Evolutionary conservation across 2,888 invertebrate genomes (phyloP).

Genomic region (Sympetrum striolatum): DNA sequence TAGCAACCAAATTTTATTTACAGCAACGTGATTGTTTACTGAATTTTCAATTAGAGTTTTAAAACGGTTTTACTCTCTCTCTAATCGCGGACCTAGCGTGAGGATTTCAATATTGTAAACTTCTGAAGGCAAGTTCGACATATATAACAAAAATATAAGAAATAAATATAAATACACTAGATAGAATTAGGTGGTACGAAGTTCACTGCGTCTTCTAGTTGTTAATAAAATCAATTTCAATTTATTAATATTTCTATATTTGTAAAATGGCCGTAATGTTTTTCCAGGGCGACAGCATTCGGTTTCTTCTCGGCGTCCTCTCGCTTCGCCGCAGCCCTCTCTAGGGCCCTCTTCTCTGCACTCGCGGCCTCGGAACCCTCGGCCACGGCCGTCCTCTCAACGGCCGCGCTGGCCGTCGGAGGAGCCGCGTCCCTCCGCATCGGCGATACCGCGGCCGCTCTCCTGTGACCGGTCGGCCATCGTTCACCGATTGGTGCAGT

Average conservation of each 20-base stretch:
- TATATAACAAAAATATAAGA: no score
- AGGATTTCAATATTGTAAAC: no score
- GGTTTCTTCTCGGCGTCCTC: conserved; percentile 59
- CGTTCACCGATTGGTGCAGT: neutral
- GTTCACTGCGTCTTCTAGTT: no score
- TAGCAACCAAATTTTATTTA: no score
- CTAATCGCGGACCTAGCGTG: no score
- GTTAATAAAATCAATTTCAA: no score
- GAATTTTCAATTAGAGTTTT: no score
- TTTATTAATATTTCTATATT: neutral
- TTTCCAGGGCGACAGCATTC: conserved; percentile 58
- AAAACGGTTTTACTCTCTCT: no score
- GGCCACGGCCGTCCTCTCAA: conserved; percentile 58
- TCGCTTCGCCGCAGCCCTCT: conserved; percentile 59
- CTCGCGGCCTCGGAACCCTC: conserved; percentile 49
- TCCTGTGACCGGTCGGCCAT: conserved; percentile 54
- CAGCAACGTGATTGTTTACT: no score
- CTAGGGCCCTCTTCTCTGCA: conserved; percentile 59
- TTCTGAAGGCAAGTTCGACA: no score
- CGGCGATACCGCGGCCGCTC: conserved; percentile 60
- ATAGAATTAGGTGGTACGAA: no score
- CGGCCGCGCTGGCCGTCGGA: conserved; percentile 57
- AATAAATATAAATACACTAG: no score
- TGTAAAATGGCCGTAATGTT: neutral
- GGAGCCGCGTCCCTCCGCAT: conserved; percentile 59